phyloP scores from a whole-genome alignment of 2,888 invertebrate species.

The Ophion ventricosus region DNA sequence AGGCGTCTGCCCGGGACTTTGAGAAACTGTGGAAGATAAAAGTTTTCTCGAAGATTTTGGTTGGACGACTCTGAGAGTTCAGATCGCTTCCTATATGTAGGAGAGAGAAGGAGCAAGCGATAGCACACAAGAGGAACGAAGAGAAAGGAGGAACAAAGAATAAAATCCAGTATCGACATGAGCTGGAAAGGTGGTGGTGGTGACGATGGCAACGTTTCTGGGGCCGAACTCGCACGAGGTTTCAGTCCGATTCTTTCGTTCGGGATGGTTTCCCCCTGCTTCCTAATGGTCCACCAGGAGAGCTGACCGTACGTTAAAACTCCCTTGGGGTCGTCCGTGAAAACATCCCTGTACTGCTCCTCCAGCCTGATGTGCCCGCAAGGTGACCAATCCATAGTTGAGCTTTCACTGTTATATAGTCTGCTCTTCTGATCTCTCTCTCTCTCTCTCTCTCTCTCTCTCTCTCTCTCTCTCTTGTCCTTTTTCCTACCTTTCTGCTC shows the following conservation, averaged over 20 bases:
- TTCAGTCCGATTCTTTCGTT: slow-evolving; percentile 55
- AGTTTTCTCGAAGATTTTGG: slow-evolving; percentile 54
- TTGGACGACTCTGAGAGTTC: slow-evolving; percentile 42
- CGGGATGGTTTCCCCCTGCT: slow-evolving; percentile 57
- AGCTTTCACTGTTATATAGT: background rate
- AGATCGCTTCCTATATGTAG: background rate
- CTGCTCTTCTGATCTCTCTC: slow-evolving; percentile 35
- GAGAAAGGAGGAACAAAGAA: slow-evolving; percentile 29
- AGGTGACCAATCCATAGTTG: slow-evolving; percentile 23
- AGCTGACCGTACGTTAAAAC: slow-evolving; percentile 82
- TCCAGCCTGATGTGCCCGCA: slow-evolving; percentile 32
- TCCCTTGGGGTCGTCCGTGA: slow-evolving; percentile 73
- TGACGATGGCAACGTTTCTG: slow-evolving; percentile 10
- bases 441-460: slow-evolving; percentile 58
- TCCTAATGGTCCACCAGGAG: slow-evolving; percentile 71
- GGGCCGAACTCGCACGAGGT: slow-evolving; percentile 40
- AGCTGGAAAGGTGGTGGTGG: slow-evolving; percentile 33
- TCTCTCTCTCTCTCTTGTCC: slow-evolving; percentile 57
- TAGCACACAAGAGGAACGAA: slow-evolving; percentile 13
- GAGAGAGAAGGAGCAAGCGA: slow-evolving; percentile 13
- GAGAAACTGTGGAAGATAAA: slow-evolving; percentile 63
- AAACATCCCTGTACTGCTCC: slow-evolving; percentile 33
- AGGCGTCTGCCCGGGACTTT: slow-evolving; percentile 51
- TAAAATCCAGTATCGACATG: slow-evolving; percentile 47
- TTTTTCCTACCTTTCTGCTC: slow-evolving; percentile 40